Conservation (phyloP, 2,888 invertebrate species). For the Cyclophora albipunctata region DNA sequence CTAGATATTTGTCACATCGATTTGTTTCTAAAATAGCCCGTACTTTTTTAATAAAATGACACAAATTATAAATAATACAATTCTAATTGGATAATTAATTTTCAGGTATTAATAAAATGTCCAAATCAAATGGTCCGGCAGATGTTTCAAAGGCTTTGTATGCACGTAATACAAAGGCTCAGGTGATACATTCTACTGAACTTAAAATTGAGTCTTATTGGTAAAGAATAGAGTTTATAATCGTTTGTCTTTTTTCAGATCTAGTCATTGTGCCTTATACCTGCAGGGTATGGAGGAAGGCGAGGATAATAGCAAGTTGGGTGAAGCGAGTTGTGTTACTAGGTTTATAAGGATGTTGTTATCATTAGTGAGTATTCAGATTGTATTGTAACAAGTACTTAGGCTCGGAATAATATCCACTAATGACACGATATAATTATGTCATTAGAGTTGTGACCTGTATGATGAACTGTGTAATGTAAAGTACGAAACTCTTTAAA, state of each 20-base stretch:
- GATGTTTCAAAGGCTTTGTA: constrained; percentile 96
- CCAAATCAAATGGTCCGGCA: constrained; percentile 97
- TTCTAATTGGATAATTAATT: neutral
- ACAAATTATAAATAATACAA: no score
- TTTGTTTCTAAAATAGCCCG: no score
- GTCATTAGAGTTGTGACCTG: neutral
- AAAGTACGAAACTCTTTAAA: no score
- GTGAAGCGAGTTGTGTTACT: constrained; percentile 91
- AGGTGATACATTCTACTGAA: constrained; percentile 63
- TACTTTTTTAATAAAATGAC: no score
- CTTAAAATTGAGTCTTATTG: neutral
- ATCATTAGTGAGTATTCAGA: constrained; percentile 78
- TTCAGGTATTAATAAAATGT: constrained; percentile 92
- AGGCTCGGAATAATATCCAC: neutral
- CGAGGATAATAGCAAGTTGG: constrained; percentile 77
- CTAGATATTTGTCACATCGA: no score
- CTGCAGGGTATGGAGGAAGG: constrained; percentile 72
- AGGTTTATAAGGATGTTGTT: constrained; percentile 93
- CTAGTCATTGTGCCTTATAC: constrained; percentile 80
- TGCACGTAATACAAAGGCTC: constrained; percentile 94
- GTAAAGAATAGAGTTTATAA: constrained; percentile 11
- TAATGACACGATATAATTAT: neutral
- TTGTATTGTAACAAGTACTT: neutral
- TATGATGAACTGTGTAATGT: no score
- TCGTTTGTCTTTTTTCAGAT: constrained; percentile 48